Conservation (phyloP, 2,113 vertebrate genomes). For the Helogale parvula region DNA sequence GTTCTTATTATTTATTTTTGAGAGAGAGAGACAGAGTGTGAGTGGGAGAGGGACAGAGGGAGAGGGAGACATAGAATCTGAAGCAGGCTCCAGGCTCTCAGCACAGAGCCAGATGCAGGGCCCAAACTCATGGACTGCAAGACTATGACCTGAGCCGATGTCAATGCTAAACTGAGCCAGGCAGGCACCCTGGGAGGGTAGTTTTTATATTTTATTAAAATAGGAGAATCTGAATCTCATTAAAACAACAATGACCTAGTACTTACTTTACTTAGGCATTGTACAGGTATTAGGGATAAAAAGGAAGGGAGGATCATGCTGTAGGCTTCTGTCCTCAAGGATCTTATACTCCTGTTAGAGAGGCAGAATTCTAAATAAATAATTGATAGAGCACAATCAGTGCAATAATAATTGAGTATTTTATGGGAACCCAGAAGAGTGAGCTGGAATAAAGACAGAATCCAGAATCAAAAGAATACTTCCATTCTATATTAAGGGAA, state of each 20-base stretch:
- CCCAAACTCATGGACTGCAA: too few species aligned
- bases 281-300: neutral
- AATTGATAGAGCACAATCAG: neutral
- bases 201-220: slow-evolving; percentile 31
- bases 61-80: too few species aligned
- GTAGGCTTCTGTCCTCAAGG: neutral
- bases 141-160: too few species aligned
- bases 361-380: neutral
- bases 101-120: too few species aligned
- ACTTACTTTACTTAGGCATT: neutral
- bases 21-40: too few species aligned
- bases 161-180: too few species aligned
- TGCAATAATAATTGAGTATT: neutral
- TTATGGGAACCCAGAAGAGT: neutral
- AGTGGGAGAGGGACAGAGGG: too few species aligned
- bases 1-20: too few species aligned
- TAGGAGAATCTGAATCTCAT: neutral
- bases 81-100: too few species aligned
- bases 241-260: neutral
- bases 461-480: neutral
- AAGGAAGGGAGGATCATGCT: neutral
- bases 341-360: neutral
- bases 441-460: neutral
- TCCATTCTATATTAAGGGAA: neutral
- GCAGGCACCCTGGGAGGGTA: neutral